Evolutionary conservation across 1,140 invertebrate species (phyloP), one percentile per base, ranked within the genome.

Genomic region (Drosophila prosaltans): DNA sequence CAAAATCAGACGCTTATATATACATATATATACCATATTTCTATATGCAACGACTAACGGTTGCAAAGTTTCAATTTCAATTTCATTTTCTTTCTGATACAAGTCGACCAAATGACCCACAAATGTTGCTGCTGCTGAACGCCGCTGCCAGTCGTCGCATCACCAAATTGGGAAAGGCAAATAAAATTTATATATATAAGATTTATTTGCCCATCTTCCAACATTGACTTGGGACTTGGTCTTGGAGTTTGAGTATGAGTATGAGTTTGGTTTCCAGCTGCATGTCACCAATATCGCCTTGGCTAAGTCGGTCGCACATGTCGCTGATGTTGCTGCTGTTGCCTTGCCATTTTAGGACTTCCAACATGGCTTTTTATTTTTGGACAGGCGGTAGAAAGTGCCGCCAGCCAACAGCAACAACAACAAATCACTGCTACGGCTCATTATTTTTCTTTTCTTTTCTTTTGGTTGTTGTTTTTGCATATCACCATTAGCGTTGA

Each of bases 291-390:
- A 61, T 65, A 41, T 43, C 65, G 54, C 41, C 70, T 28, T 69
- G 80, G 80, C 77, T 81, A 88, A 90, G 84, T 90, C 84, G 84
- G 84, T 88, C 84, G 84, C 84, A 88, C 84, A 88, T 88, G 84
- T 90, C 85, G 78, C 85, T 48, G 80, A 78, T 11, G 39, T 5
- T 40, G 32, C 3, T 40, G 45, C 45, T 51, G 45, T 26, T 51
- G 45, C 45, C 45, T 51, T 51, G 45, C 45, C 45, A 51, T 51
- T 51, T 51, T 51, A 51, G 45, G 45, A 51, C 45, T 51, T 89
- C 83, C 72, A 69, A 82, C 80, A 88, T 86, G 84, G 80, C 76
- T 68, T 82, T 79, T 86, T 88, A 88, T 86, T 86, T 89, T 89
- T 88, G 84, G 83, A 78, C 83, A 78, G 85, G 74, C 71, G 73